A percentile compares a stretch with the other conserved stretches of the same genome.
Conservation (phyloP, 2,888 invertebrate species). For the Tribolium freemani region DNA sequence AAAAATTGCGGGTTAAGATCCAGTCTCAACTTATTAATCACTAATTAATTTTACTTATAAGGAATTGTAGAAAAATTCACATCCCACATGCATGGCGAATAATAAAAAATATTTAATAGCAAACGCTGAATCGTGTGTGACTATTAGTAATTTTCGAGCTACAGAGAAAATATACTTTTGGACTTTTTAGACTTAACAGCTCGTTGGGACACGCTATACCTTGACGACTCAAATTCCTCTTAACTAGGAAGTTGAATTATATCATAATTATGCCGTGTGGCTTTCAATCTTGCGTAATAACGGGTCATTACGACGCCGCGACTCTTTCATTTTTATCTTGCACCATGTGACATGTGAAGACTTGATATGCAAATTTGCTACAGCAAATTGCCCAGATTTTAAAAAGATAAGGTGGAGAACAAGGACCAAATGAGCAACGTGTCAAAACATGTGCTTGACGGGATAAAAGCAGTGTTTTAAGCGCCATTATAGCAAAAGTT, state of each 20-base stretch:
- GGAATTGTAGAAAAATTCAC: no score
- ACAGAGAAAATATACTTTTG: no score
- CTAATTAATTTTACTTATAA: no score
- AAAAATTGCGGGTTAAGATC: no score
- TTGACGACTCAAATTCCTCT: slow-evolving; percentile 21
- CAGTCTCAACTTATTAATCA: no score
- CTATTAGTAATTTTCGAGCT: no score
- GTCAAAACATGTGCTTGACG: background rate
- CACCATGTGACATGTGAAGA: slow-evolving; percentile 41
- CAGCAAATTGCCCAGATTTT: slow-evolving; percentile 14
- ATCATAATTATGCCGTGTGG: slow-evolving; percentile 36
- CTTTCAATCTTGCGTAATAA: slow-evolving; percentile 43
- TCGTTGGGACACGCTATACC: background rate
- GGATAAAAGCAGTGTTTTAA: background rate
- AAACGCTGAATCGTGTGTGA: no score
- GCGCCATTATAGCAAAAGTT: no score
- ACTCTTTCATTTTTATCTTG: slow-evolving; percentile 40
- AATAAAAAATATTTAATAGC: no score
- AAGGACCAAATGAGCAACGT: background rate
- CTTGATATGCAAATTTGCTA: slow-evolving; percentile 39
- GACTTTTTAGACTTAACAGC: no score
- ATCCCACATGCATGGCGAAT: no score
- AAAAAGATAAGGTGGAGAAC: background rate
- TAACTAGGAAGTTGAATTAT: slow-evolving; percentile 41
- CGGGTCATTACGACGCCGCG: slow-evolving; percentile 32